Evolutionary conservation across 2,113 vertebrate genomes (phyloP).

Genomic region (Astatoreochromis straeleni): DNA sequence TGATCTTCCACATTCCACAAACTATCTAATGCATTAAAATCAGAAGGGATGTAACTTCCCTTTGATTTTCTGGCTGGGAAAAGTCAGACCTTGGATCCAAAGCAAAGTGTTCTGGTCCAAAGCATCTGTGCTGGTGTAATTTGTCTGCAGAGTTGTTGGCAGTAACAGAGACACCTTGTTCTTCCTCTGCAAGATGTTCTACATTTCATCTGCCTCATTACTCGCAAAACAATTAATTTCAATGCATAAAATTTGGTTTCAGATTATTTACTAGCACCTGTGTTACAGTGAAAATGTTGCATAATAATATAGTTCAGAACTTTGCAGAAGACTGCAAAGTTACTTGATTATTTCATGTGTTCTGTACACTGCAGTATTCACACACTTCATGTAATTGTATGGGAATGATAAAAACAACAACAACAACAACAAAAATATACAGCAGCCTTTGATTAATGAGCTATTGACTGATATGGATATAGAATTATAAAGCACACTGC

Average conservation of each 20-base stretch:
- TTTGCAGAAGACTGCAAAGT: not conserved
- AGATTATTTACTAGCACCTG: slow-evolving; percentile 16
- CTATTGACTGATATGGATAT: not conserved
- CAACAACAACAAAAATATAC: not conserved
- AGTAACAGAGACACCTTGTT: slow-evolving; percentile 36
- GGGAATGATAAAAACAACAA: not conserved
- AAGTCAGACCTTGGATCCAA: slow-evolving; percentile 14
- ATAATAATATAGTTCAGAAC: not conserved
- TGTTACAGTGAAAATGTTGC: not conserved
- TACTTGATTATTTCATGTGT: not conserved
- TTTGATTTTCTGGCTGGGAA: slow-evolving; percentile 33
- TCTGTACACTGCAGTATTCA: not conserved
- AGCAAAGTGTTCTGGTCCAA: not conserved
- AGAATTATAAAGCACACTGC: not conserved
- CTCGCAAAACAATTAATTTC: slow-evolving; percentile 23
- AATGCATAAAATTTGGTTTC: not conserved
- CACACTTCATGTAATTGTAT: not conserved
- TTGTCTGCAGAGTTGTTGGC: slow-evolving; percentile 28
- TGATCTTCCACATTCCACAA: slow-evolving; percentile 3
- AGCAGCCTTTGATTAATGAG: not conserved
- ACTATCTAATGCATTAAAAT: slow-evolving; percentile 1
- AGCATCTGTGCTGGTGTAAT: slow-evolving; percentile 31
- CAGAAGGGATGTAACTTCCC: slow-evolving; percentile 8
- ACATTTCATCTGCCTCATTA: slow-evolving; percentile 35
- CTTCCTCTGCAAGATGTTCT: slow-evolving; percentile 27